Base-by-base conservation (phyloP, 2,888 invertebrate genomes). In the Nephrotoma flavescens region DNA sequence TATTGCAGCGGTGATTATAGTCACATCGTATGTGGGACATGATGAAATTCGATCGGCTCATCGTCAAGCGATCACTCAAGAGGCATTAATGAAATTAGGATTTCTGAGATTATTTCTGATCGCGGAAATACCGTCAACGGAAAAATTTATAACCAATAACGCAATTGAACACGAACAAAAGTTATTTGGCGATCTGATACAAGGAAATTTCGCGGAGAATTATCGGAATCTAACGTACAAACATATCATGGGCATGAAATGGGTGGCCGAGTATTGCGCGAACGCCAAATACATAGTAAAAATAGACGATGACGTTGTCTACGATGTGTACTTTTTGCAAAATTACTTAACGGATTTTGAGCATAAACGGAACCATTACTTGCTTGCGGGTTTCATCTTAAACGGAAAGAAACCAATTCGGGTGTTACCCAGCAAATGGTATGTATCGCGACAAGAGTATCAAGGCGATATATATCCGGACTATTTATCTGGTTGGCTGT, bases 401-500 rank as follows among this genome's bases (percentile, higher is more conserved):
- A 93, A 93, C 86, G 92, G 93, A 86, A 94, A 95, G 91, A 91
- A 90, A 57, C 95, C 96, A 0, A 94, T 94, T 88, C 92, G 97
- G 88, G 93, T 94, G 86, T 92, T 92, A 87, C 93, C 93, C 7
- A 97, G 95, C 89, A 97, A 97, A 90, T 97, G 97, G 97, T 97
- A 93, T 91, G 96, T 97, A 0, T 94, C 94, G 0, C 89, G 90
- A 87, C 91, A 93, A 6, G 97, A 97, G 90, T 97, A 94, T 89
- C 88, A 92, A 0, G 90, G 90, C 12, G 91, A 92, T 31, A 89
- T 90, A 0, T 97, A 97, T 90, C 96, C 97, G 0, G 91, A 94
- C 19, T 97, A 96, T 90, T 91, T 96, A 7, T 96, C 96, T 5
- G 97, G 97, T 0, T 97, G 97, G 97, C 93, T 96, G 89, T 97